Evolutionary conservation across 2,797 vertebrate genomes (phyloP), one percentile per base, ranked within the genome.

Genomic region (Esox masquinongy): DNA sequence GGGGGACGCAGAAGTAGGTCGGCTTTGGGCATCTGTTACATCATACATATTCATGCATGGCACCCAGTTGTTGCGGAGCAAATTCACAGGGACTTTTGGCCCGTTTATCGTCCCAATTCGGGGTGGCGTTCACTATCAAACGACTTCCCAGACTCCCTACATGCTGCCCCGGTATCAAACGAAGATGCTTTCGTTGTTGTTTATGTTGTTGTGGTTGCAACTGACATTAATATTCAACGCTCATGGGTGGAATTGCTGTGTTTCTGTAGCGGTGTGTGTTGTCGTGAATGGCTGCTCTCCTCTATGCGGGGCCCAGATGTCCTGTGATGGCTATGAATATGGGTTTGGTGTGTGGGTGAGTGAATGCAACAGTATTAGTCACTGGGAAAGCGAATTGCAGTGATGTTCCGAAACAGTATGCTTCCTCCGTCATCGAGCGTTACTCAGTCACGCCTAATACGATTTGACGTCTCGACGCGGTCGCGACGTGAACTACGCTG

Each of bases 21-120:
- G 89, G 87, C 90, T 91, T 85, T 85, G 87, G 89, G 89, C 88
- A 75, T 88, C 90, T 88, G 89, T 92, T 93, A 90, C 89, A 89
- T 90, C 90, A 90, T 90, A 78, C 88, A 92, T 92, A 91, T 92
- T 92, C 90, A 92, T 92, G 84, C 89, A 86, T 87, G 83, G 85
- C 85, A 89, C 88, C 87, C 88, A 88, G 87, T 90, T 84, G 87
- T 90, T 88, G 80, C 78, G 61, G 85, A 82, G 85, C 76, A 63
- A 84, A 89, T 87, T 87, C 83, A 51, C 84, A 85, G 79, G 19
- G 49, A 29, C 80, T 75, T 77, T 56, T 83, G 87, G 79, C 80
- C 34, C 85, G 81, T 90, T 89, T 88, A 82, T 84, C 89, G 83
- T 87, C 76, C 83, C 76, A 75, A 74, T 75, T 75, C 29, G 15